phyloP scores from a whole-genome alignment of 2,888 invertebrate genomes.

The Muschampia plurimacula region DNA sequence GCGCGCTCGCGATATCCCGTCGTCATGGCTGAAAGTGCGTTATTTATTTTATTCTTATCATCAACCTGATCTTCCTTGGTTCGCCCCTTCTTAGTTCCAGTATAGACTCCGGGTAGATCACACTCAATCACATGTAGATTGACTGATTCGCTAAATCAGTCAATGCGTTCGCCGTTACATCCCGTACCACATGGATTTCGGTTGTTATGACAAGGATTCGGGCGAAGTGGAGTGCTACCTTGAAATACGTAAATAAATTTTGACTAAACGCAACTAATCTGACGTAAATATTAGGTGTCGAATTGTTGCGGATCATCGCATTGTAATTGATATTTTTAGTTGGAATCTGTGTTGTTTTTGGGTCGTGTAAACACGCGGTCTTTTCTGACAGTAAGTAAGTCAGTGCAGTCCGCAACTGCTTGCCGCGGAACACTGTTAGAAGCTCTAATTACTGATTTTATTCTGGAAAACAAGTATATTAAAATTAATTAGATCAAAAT shows the following conservation, averaged over 20 bases:
- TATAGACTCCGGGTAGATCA: conserved; percentile 76
- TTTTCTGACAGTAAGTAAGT: conserved; percentile 77
- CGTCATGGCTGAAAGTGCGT: conserved; percentile 81
- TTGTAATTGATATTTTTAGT: conserved; percentile 85
- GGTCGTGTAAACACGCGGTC: conserved; percentile 81
- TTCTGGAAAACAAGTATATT: conserved; percentile 36
- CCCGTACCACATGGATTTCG: conserved; percentile 85
- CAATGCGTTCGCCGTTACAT: conserved; percentile 65
- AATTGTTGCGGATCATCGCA: conserved; percentile 76
- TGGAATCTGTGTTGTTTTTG: conserved; percentile 79
- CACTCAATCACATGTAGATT: conserved; percentile 63
- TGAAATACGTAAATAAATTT: conserved; percentile 88
- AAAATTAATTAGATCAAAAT: conserved; percentile 52
- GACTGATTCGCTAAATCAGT: conserved; percentile 55
- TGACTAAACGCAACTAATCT: conserved; percentile 65
- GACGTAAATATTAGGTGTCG: conserved; percentile 63
- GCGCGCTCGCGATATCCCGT: conserved; percentile 68
- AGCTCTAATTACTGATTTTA: conserved; percentile 56
- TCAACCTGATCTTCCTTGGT: conserved; percentile 66
- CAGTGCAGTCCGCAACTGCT: conserved; percentile 75
- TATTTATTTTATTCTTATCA: conserved; percentile 75
- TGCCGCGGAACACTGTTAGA: conserved; percentile 68
- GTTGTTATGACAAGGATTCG: conserved; percentile 88
- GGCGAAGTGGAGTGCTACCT: conserved; percentile 89
- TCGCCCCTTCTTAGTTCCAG: conserved; percentile 75